Conservation (phyloP, 1,140 invertebrate genomes). For the Bombus waltoni region DNA sequence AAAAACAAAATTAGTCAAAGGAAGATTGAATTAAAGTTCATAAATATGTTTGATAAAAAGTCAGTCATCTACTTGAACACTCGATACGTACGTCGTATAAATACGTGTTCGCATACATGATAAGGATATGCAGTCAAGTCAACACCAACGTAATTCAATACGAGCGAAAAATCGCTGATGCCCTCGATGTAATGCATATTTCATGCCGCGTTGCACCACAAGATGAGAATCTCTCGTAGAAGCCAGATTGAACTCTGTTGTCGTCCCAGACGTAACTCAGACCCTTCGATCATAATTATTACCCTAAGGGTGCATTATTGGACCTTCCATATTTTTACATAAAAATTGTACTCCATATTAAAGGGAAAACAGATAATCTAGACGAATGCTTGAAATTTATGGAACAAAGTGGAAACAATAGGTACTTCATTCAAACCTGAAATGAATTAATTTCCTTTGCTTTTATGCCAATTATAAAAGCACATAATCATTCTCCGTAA, state of each 20-base stretch:
- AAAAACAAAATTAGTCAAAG: too few species aligned
- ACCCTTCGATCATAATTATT: neutral
- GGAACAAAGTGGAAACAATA: too few species aligned
- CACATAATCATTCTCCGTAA: too few species aligned
- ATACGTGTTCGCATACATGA: neutral
- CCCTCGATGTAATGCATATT: constrained; percentile 4
- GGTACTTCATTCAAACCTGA: too few species aligned
- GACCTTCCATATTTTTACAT: neutral
- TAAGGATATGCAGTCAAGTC: neutral
- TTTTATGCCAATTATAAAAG: too few species aligned
- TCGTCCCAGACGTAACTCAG: neutral
- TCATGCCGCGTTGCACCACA: constrained; percentile 7
- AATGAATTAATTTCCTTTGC: too few species aligned
- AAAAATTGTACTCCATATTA: neutral
- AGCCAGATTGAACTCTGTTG: constrained; percentile 8
- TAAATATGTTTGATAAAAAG: too few species aligned
- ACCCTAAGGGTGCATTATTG: neutral
- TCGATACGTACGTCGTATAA: too few species aligned
- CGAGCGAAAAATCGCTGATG: constrained; percentile 8
- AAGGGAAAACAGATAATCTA: neutral
- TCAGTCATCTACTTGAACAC: too few species aligned
- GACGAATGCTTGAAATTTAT: neutral
- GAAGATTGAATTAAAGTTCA: too few species aligned
- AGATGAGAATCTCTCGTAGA: constrained; percentile 15
- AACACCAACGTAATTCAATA: constrained; percentile 2